Conservation (phyloP, 2,888 invertebrate species). For the Bellardia pandia region DNA sequence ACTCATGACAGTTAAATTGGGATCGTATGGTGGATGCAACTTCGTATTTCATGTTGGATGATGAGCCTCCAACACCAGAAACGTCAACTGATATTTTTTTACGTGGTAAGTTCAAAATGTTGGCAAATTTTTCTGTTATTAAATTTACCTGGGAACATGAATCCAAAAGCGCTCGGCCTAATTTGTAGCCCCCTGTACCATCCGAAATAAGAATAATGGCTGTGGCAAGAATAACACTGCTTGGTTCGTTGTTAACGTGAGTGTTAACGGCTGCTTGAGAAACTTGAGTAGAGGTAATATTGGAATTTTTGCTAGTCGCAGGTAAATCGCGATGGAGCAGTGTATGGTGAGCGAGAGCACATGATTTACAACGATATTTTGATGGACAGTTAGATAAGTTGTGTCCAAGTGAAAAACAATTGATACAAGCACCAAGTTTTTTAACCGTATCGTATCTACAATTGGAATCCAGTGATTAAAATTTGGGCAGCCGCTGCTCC, state of each 20-base stretch:
- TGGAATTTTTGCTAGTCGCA: neutral
- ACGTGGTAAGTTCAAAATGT: slow-evolving; percentile 22
- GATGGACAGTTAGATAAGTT: slow-evolving; percentile 19
- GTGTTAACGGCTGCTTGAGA: slow-evolving; percentile 29
- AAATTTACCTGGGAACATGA: slow-evolving; percentile 33
- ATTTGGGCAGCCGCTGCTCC: slow-evolving; percentile 15
- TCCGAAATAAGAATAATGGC: slow-evolving; percentile 11
- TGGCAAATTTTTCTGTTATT: slow-evolving; percentile 30
- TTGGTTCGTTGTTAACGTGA: neutral
- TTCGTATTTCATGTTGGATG: slow-evolving; percentile 30
- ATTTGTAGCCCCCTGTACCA: neutral
- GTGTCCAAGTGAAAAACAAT: too few relatives aligned
- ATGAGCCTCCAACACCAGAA: slow-evolving; percentile 21
- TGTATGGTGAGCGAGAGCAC: slow-evolving; percentile 22
- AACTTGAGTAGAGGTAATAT: neutral
- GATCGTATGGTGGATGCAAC: slow-evolving; percentile 9
- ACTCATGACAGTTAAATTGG: slow-evolving; percentile 30
- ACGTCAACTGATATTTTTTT: slow-evolving; percentile 33
- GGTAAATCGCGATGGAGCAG: slow-evolving; percentile 27
- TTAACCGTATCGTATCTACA: slow-evolving; percentile 21
- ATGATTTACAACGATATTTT: slow-evolving; percentile 39
- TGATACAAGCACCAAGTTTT: slow-evolving; percentile 35
- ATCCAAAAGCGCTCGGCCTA: too few relatives aligned
- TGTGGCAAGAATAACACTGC: slow-evolving; percentile 29
- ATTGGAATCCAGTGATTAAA: slow-evolving; percentile 10